Percentiles rank a stretch among this genome's conserved stretches.
These are phyloP conservation scores for Poecile montanus DNA, from an alignment of 2,797 vertebrate genomes.

Conservation along the genomic window DNA sequence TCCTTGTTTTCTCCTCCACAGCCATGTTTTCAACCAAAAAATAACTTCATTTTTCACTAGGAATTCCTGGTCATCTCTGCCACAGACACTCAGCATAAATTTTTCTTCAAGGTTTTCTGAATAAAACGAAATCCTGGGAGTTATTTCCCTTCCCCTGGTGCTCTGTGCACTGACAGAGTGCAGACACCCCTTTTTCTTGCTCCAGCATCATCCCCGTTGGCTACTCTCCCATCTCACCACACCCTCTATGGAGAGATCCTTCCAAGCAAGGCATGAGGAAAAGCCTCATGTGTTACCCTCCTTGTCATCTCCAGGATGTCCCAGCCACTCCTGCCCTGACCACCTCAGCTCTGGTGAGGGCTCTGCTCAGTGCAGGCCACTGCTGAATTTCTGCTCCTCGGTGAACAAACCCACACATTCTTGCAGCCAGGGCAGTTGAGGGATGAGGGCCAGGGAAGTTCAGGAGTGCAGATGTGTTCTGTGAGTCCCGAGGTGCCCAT, in stretches of 20 bases:
- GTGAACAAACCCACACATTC: accelerated
- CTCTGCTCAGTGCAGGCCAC: not conserved
- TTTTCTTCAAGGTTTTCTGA: not conserved
- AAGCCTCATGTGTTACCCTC: not conserved
- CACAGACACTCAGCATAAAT: not conserved
- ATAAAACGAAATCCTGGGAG: not conserved
- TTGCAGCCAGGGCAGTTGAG: accelerated
- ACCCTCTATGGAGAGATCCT: not conserved
- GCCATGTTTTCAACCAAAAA: not conserved
- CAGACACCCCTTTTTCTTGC: accelerated
- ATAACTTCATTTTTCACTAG: not conserved
- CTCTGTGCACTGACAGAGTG: not conserved
- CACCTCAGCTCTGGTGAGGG: not conserved
- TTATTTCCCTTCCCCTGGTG: not conserved
- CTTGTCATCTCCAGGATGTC: accelerated
- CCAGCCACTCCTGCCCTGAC: too few species aligned
- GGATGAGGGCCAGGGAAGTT: not conserved
- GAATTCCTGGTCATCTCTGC: not conserved
- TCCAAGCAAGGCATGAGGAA: not conserved
- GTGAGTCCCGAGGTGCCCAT: not conserved
- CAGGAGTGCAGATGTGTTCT: accelerated
- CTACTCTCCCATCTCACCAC: not conserved
- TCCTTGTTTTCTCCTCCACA: not conserved
- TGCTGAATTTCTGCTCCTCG: accelerated
- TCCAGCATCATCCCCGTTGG: not conserved